Evolutionary conservation across 2,888 invertebrate genomes (phyloP).

Genomic region (Thecocarcelia acutangulata): DNA sequence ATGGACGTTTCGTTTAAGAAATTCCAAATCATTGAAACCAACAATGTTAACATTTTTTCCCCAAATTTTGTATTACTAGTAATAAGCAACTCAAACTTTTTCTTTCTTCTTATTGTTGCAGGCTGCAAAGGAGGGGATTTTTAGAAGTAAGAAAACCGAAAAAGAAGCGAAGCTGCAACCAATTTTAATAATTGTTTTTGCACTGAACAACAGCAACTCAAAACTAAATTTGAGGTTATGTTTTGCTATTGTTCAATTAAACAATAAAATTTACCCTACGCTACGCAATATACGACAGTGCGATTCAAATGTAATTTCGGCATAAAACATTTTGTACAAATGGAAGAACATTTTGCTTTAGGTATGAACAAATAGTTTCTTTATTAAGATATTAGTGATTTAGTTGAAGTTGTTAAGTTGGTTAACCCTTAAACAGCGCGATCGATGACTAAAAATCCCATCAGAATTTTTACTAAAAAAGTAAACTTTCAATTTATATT

Average conservation of each 20-base stretch:
- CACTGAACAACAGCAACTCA: slow-evolving; percentile 41
- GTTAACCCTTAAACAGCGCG: too few relatives aligned
- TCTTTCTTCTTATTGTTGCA: slow-evolving; percentile 20
- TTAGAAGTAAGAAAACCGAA: slow-evolving; percentile 20
- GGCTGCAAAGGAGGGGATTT: slow-evolving; percentile 10
- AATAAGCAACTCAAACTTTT: slow-evolving; percentile 44
- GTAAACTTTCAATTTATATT: too few relatives aligned
- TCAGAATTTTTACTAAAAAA: too few relatives aligned
- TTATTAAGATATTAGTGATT: too few relatives aligned
- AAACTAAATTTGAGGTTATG: slow-evolving; percentile 37
- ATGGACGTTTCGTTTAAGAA: slow-evolving; percentile 33
- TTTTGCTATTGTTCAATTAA: slow-evolving; percentile 59
- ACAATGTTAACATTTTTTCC: slow-evolving; percentile 28
- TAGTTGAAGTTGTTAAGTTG: too few relatives aligned
- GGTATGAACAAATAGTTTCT: too few relatives aligned
- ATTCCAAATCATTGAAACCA: slow-evolving; percentile 39
- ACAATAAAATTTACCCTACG: slow-evolving; percentile 22
- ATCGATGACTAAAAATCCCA: too few relatives aligned
- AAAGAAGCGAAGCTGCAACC: slow-evolving; percentile 42
- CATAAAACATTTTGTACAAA: too few relatives aligned
- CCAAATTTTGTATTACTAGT: slow-evolving; percentile 49
- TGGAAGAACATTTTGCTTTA: too few relatives aligned
- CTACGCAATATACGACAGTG: not conserved
- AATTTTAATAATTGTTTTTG: slow-evolving; percentile 65
- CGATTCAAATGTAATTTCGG: not conserved